phyloP scores from a whole-genome alignment of 2,888 invertebrate species.

The Plagodis dolabraria region DNA sequence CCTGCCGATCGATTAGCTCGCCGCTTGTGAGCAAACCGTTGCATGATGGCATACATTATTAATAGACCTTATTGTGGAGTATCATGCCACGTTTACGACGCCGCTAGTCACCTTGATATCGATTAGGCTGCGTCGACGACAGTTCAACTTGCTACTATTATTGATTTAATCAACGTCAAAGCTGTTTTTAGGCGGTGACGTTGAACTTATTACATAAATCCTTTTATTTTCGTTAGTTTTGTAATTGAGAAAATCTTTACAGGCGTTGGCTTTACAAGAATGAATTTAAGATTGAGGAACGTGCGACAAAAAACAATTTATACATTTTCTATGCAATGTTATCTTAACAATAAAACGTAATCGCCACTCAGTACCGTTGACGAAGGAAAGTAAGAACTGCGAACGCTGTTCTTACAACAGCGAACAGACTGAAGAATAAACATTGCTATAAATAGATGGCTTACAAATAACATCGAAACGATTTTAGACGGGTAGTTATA shows the following conservation, averaged over 20 bases:
- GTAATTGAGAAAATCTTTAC: too few relatives aligned
- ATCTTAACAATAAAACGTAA: too few relatives aligned
- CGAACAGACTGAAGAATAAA: constrained; percentile 50
- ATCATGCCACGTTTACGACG: constrained; percentile 60
- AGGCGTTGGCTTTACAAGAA: too few relatives aligned
- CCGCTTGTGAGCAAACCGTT: constrained; percentile 57
- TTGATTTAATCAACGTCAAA: constrained; percentile 18
- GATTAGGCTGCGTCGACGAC: constrained; percentile 50
- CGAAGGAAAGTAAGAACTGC: constrained; percentile 34
- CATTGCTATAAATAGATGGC: constrained; percentile 60
- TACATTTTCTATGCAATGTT: too few relatives aligned
- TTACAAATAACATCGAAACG: constrained; percentile 53
- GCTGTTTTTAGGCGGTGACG: constrained; percentile 1
- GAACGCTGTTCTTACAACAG: constrained; percentile 44
- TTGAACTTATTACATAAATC: too few relatives aligned
- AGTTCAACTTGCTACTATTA: constrained; percentile 18
- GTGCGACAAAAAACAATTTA: too few relatives aligned
- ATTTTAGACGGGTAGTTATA: constrained; percentile 39
- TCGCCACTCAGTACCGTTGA: background rate
- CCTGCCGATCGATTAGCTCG: constrained; percentile 34
- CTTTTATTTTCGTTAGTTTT: too few relatives aligned
- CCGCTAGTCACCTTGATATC: constrained; percentile 67
- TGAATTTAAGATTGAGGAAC: too few relatives aligned
- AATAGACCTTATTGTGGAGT: constrained; percentile 63
- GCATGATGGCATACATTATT: constrained; percentile 71